Percentiles rank a stretch among this genome's conserved stretches.
Conservation (phyloP, 2,797 vertebrate species). For the Bovichtus variegatus region DNA sequence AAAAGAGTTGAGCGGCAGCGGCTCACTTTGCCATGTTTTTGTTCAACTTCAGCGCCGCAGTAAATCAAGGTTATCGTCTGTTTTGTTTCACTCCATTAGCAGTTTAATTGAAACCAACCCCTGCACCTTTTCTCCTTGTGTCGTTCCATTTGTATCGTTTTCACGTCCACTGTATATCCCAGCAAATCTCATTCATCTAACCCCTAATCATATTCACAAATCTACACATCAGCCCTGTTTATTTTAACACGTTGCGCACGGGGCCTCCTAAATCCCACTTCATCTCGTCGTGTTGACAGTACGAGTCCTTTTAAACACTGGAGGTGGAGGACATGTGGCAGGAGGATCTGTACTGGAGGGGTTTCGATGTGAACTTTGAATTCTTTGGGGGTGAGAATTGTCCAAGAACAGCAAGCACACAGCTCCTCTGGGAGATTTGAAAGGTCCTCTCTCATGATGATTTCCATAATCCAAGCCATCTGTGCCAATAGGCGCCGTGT, state of each 20-base stretch:
- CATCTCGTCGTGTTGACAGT: conserved; percentile 72
- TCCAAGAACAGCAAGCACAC: conserved; percentile 85
- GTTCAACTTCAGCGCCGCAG: conserved; percentile 32
- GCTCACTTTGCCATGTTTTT: conserved; percentile 31
- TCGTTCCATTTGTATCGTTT: conserved; percentile 50
- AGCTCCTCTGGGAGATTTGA: conserved; percentile 78
- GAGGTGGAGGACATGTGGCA: conserved; percentile 37
- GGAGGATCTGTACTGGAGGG: conserved; percentile 44
- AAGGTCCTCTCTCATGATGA: conserved; percentile 78
- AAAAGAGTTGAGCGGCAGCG: conserved; percentile 22
- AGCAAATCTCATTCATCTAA: conserved; percentile 59
- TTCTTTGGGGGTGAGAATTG: conserved; percentile 78
- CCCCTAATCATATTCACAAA: conserved; percentile 67
- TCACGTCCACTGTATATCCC: conserved; percentile 53
- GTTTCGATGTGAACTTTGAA: conserved; percentile 62
- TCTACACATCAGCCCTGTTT: conserved; percentile 70
- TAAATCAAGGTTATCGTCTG: conserved; percentile 52
- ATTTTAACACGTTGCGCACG: conserved; percentile 68
- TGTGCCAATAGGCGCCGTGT: conserved; percentile 84
- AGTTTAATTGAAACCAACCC: conserved; percentile 67
- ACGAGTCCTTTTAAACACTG: conserved; percentile 68
- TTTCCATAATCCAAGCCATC: conserved; percentile 86
- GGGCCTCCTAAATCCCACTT: conserved; percentile 61
- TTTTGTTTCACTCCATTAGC: conserved; percentile 66
- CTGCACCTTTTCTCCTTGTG: conserved; percentile 23